These are phyloP conservation scores for Pissodes strobi DNA, from an alignment of 1,140 invertebrate species.

Conservation along the genomic window DNA sequence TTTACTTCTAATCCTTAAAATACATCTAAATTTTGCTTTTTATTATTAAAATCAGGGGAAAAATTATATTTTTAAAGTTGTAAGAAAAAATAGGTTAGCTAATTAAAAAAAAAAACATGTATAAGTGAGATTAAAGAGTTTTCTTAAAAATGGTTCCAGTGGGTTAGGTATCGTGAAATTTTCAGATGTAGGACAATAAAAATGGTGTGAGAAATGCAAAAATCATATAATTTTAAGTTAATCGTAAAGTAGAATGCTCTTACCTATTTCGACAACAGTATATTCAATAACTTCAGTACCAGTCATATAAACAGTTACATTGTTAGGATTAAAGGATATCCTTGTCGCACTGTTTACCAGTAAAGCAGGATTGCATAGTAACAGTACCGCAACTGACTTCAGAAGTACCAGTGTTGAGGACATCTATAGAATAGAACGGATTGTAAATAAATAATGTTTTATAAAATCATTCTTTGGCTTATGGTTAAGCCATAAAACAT, in stretches of 20 bases:
- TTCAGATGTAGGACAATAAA: too few species aligned
- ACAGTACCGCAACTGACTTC: neutral
- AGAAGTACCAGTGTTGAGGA: neutral
- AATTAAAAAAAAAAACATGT: neutral
- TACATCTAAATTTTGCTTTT: too few species aligned
- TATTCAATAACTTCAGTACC: neutral
- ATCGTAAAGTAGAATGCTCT: neutral
- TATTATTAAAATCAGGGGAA: neutral
- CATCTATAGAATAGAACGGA: too few species aligned
- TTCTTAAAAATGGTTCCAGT: neutral
- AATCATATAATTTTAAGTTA: neutral
- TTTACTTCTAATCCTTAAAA: too few species aligned
- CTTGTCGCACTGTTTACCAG: neutral
- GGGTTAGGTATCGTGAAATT: neutral
- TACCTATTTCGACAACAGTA: neutral
- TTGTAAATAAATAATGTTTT: too few species aligned
- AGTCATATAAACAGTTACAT: slow-evolving; percentile 5
- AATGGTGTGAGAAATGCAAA: too few species aligned
- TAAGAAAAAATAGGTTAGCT: neutral
- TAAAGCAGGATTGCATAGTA: neutral
- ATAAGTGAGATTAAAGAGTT: neutral
- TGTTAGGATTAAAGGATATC: slow-evolving; percentile 1
- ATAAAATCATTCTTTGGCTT: too few species aligned
- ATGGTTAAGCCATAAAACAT: too few species aligned
- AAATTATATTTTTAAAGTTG: neutral